phyloP scores from a whole-genome alignment of 2,797 vertebrate genomes.

The Craterocephalus amniculus region DNA sequence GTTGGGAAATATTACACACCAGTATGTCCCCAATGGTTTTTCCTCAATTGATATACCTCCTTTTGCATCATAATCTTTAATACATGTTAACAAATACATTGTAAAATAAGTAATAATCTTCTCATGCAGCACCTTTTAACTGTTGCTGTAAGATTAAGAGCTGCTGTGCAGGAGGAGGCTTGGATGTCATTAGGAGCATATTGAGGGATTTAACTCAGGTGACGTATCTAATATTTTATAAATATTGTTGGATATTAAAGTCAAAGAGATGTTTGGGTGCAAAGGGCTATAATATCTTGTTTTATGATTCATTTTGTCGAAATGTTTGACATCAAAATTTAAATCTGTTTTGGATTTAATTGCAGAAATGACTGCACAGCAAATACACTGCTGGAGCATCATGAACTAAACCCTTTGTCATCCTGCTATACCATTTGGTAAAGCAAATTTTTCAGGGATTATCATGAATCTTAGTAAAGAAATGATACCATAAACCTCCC shows the following conservation, averaged over 20 bases:
- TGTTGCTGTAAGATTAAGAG: not conserved
- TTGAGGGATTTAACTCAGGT: not conserved
- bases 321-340: not conserved
- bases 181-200: not conserved
- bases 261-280: not conserved
- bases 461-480: no score
- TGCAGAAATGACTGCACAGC: not conserved
- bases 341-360: not conserved
- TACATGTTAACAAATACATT: not conserved
- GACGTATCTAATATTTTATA: not conserved
- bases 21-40: not conserved
- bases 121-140: not conserved
- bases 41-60: not conserved
- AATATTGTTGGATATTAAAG: not conserved
- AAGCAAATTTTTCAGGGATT: no score
- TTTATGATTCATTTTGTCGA: not conserved
- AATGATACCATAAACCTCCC: no score
- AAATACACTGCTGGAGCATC: not conserved
- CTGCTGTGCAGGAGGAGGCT: not conserved
- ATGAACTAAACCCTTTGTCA: no score
- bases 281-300: not conserved
- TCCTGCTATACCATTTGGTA: no score
- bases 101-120: not conserved
- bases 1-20: conserved; percentile 1
- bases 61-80: not conserved